Conservation (phyloP, 2,797 vertebrate species). For the Cheirogaleus major region DNA sequence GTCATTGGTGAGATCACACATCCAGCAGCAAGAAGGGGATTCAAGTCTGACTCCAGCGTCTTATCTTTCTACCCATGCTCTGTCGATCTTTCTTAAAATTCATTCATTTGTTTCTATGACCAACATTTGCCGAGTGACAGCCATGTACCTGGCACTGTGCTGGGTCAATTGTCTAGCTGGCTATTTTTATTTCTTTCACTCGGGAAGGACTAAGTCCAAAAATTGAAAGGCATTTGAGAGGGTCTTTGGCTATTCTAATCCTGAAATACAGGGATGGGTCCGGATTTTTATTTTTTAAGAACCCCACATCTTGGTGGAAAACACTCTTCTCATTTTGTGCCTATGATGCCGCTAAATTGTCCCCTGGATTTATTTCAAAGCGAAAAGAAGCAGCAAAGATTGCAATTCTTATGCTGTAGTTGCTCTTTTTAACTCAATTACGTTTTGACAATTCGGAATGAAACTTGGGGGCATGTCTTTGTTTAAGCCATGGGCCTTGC, state of each 20-base stretch:
- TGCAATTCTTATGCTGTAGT: conserved; percentile 91
- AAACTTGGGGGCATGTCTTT: conserved; percentile 95
- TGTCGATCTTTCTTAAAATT: background rate
- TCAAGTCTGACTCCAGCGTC: accelerated
- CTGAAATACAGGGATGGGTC: conserved; percentile 57
- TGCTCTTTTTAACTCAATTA: conserved; percentile 93
- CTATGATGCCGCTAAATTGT: conserved; percentile 85
- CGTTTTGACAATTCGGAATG: conserved; percentile 94
- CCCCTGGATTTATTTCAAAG: conserved; percentile 89
- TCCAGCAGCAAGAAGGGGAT: background rate
- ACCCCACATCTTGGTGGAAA: conserved; percentile 70
- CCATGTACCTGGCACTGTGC: background rate
- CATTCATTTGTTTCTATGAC: background rate
- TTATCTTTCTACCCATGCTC: background rate
- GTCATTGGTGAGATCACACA: background rate
- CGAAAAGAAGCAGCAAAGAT: conserved; percentile 86
- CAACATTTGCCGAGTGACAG: accelerated
- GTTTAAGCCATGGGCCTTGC: conserved; percentile 92
- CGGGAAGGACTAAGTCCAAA: background rate
- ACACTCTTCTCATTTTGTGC: conserved; percentile 77
- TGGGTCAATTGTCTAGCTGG: background rate
- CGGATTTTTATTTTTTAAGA: conserved; percentile 68
- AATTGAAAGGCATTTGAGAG: background rate
- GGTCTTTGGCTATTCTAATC: conserved; percentile 33
- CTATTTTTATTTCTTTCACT: conserved; percentile 13